Base-by-base conservation (phyloP, 2,113 vertebrate genomes). In the Gymnobelideus leadbeateri region DNA sequence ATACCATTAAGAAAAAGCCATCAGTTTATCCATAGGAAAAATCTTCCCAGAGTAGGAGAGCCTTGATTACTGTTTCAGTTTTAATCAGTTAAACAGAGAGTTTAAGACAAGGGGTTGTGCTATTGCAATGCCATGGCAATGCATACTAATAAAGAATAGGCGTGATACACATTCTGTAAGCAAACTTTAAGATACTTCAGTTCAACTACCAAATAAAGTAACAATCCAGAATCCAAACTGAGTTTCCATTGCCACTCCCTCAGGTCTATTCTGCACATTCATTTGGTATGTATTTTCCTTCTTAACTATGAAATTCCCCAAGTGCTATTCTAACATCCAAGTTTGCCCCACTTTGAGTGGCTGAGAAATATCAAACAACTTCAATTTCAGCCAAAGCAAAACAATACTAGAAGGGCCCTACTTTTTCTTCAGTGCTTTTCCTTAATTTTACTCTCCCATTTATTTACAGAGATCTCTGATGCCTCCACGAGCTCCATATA, bases 381-480 rank as follows among this genome's bases (percentile, higher is more conserved):
- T 4, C 49, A 54, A 51, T 93, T 94, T 98, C 93, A 94, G 46
- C 43, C 28, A 43, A 94, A 96, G 54, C 46, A 92, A 91, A 8
- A 23, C 3, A 89, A 55, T 31, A 91, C 8, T 26, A 91, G 95
- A 77, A 89, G 91, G 14, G 68, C 0, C 37, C 93, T 94, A 91
- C 52, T 21, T 54, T 16, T 49, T n/a, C 37, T 52, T 61, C 24
- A 54, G 43, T 94, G 77, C 46, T 55, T 28, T 47, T 24, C n/a
- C 52, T 91, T 92, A 77, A 95, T 54, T 61, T 54, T 46, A 92
- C 43, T 43, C 51, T 47, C 25, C 23, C 3, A 37, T 50, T 95
- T 96, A 46, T 94, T 96, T 92, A 91, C 51, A 37, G 94, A 96
- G 47, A 51, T 43, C 19, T 93, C 89, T 89, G 68, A 23, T 68